These are phyloP conservation scores for Pycnomerus fuliginosus DNA, from an alignment of 2,888 invertebrate genomes.

Conservation along the genomic window DNA sequence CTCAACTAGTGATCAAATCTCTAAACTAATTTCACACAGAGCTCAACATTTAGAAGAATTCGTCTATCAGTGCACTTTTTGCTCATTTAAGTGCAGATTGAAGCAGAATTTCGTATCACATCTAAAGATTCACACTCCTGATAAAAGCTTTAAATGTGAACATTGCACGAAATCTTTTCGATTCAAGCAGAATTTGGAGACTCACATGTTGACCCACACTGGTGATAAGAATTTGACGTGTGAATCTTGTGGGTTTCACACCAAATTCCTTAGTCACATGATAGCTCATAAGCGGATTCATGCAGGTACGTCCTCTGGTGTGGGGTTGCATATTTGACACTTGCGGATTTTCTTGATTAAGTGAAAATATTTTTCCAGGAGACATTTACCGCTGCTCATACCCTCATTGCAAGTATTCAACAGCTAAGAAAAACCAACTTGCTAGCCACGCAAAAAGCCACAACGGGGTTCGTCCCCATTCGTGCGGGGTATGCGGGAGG, in stretches of 20 bases:
- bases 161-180: constrained; percentile 61
- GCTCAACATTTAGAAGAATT: constrained; percentile 58
- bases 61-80: constrained; percentile 56
- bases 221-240: constrained; percentile 61
- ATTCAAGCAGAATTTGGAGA: constrained; percentile 60
- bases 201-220: constrained; percentile 59
- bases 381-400: constrained; percentile 65
- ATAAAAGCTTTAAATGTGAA: constrained; percentile 60
- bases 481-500: constrained; percentile 61
- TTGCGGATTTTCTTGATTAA: too few species aligned
- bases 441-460: constrained; percentile 66
- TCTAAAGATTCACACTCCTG: constrained; percentile 59
- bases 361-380: too few species aligned
- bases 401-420: constrained; percentile 62
- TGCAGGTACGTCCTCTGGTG: constrained; percentile 50
- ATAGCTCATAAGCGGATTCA: constrained; percentile 66
- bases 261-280: constrained; percentile 66
- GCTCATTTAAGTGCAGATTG: constrained; percentile 59
- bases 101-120: constrained; percentile 62
- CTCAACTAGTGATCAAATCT: constrained; percentile 52
- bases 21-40: constrained; percentile 61
- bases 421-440: constrained; percentile 65
- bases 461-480: constrained; percentile 53
- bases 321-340: too few species aligned
- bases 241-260: constrained; percentile 67